Base-by-base conservation (phyloP, 1,140 invertebrate species). In the Orchesella cincta region DNA sequence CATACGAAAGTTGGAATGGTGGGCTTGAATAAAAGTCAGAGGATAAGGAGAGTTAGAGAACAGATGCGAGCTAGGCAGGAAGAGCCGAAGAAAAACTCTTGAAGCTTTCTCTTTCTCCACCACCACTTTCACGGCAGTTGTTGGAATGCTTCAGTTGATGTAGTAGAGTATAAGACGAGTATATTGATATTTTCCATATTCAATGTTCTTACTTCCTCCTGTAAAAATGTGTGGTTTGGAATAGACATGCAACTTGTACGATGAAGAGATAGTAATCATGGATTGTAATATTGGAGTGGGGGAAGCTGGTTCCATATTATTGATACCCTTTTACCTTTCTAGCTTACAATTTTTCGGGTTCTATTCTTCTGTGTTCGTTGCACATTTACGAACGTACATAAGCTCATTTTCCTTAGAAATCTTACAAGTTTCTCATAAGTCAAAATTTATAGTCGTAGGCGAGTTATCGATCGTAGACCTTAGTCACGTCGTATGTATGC, bases 1-100 rank as follows among this genome's bases (percentile, higher is more conserved):
- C 52, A 23, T 57, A 57, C 3, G 52, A 57, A 57, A 57, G 52
- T 57, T 57, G 14, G 52, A 57, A 57, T 57, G 23, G 12, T 57
- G 39, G 39, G 18, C 18, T 8, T 46, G 39, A 46, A 57, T 57
- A 23, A 26, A 57, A 14, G 52, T n/a, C 23, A 57, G 52, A 57
- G 5, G 23, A 57, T 8, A 57, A n/a, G 5, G 52, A 57, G 52
- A 46, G 39, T 46, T 8, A 57, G 23, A 18, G 23, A 57, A 57
- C 52, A 57, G 52, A 57, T 57, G 52, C 23, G 52, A 57, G 23
- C 8, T 8, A 57, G 52, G 52, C 52, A 57, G 52, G 23, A 57
- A 57, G 52, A 57, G 52, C 52, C 3, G 52, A 26, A 57, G 52
- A 26, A 57, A 57, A 57, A 26, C 52, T n/a, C 14, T 57, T 57